Evolutionary conservation across 2,113 vertebrate species (phyloP).

Genomic region (Sarotherodon lohbergeri): DNA sequence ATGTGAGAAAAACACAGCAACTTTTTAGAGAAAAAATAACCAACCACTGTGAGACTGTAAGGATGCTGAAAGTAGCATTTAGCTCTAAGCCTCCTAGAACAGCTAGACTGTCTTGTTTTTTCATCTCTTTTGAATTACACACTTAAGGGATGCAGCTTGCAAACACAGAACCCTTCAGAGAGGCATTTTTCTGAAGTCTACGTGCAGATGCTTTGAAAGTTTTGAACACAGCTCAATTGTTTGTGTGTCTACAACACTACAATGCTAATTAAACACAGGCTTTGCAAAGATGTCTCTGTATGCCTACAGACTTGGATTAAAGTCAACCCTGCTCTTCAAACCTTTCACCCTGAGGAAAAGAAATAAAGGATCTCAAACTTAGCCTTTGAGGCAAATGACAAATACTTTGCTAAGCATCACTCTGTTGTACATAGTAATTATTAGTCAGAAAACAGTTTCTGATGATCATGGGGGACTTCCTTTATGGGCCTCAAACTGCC

Average conservation of each 20-base stretch:
- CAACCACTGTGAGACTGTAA: neutral
- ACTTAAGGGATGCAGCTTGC: neutral
- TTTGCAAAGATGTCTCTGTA: neutral
- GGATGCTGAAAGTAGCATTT: neutral
- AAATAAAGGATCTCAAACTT: neutral
- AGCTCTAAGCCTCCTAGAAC: neutral
- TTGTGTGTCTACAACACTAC: neutral
- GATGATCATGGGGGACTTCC: constrained; percentile 10
- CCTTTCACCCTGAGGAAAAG: neutral
- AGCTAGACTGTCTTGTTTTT: neutral
- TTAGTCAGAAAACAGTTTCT: constrained; percentile 7
- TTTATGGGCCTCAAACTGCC: neutral
- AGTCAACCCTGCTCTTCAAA: neutral
- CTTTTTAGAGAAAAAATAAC: neutral
- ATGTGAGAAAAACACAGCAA: neutral
- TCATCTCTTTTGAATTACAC: neutral
- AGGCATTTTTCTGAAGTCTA: neutral
- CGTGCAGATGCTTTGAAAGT: neutral
- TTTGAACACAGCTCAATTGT: neutral
- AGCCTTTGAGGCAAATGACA: neutral
- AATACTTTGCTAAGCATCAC: neutral
- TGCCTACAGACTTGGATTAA: neutral
- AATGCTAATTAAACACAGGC: constrained; percentile 1
- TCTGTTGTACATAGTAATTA: neutral
- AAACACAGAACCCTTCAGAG: neutral